These are phyloP conservation scores for Hyperoodon ampullatus DNA, from an alignment of 2,113 vertebrate genomes.

Conservation along the genomic window DNA sequence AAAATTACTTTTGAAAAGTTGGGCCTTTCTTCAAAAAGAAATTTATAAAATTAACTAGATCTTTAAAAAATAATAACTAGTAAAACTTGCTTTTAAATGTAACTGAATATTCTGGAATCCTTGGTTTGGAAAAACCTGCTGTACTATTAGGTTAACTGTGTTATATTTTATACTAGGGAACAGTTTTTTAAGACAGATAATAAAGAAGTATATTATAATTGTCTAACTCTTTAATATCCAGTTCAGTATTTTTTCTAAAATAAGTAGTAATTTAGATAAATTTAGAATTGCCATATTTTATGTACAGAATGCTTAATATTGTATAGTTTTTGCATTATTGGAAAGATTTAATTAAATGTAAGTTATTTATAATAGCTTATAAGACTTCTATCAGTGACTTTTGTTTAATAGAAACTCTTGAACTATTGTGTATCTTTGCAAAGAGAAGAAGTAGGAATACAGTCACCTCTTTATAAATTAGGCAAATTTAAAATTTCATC, in stretches of 20 bases:
- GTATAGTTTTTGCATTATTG: slow-evolving; percentile 1
- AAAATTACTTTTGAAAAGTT: slow-evolving; percentile 54
- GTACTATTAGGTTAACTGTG: background rate
- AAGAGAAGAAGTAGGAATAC: background rate
- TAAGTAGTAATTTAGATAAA: slow-evolving; percentile 34
- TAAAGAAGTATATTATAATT: background rate
- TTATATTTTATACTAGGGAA: background rate
- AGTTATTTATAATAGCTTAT: background rate
- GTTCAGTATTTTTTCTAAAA: slow-evolving; percentile 1
- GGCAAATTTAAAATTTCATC: slow-evolving; percentile 35
- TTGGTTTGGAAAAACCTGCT: background rate
- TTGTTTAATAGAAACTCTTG: slow-evolving; percentile 23
- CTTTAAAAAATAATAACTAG: background rate
- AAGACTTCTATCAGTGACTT: background rate
- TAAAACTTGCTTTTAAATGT: slow-evolving; percentile 24
- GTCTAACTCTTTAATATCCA: slow-evolving; percentile 14
- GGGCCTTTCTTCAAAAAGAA: background rate
- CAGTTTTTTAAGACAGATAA: background rate
- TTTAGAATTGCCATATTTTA: background rate
- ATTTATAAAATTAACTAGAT: slow-evolving; percentile 37
- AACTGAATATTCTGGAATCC: background rate
- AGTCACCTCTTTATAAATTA: slow-evolving; percentile 42
- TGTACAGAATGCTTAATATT: background rate
- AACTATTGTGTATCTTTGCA: slow-evolving; percentile 27
- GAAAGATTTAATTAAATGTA: slow-evolving; percentile 16